phyloP scores from a whole-genome alignment of 2,888 invertebrate genomes.

The Leptura quadrifasciata region DNA sequence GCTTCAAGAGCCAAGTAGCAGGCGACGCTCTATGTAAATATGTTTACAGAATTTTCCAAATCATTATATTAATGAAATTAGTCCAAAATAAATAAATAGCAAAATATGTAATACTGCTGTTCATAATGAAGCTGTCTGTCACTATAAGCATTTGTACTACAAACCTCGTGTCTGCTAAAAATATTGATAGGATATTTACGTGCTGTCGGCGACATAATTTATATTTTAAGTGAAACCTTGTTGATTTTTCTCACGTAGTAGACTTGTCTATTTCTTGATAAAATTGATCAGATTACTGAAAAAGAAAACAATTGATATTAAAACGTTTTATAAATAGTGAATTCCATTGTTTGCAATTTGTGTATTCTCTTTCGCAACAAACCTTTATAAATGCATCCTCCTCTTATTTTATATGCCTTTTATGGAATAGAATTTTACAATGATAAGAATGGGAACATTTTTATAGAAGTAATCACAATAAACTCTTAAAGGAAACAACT shows the following conservation, averaged over 20 bases:
- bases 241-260: neutral
- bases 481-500: constrained; percentile 22
- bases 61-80: neutral
- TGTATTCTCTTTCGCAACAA: neutral
- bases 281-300: neutral
- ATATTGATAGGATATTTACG: neutral
- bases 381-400: neutral
- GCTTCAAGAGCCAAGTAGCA: too few species aligned
- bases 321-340: neutral
- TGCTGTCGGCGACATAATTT: neutral
- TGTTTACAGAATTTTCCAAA: too few species aligned
- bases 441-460: constrained; percentile 18
- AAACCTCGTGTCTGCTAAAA: neutral
- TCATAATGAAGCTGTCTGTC: neutral
- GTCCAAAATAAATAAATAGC: neutral
- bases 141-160: neutral
- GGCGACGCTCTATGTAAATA: too few species aligned
- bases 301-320: neutral
- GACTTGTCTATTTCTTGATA: neutral
- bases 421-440: constrained; percentile 18
- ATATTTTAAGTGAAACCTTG: neutral
- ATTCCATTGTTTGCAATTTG: neutral
- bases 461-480: constrained; percentile 14
- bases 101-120: neutral
- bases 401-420: neutral